Conservation (phyloP, 2,797 vertebrate genomes). For the Sandelia bainsii region DNA sequence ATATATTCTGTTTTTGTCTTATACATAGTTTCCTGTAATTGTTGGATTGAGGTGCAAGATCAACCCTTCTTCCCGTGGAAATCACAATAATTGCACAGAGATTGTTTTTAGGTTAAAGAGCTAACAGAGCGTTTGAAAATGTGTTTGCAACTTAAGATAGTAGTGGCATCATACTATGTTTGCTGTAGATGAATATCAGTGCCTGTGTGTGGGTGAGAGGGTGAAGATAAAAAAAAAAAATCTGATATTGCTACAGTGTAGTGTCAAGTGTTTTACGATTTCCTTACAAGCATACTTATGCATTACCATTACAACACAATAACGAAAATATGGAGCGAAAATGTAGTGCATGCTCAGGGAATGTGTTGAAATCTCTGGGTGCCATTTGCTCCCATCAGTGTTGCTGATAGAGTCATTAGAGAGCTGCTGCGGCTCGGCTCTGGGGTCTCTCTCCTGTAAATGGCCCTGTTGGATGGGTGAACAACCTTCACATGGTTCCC, state of each 20-base stretch:
- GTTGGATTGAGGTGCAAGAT: constrained; percentile 74
- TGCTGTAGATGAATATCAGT: constrained; percentile 8
- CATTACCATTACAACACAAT: constrained; percentile 63
- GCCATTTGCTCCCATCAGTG: constrained; percentile 92
- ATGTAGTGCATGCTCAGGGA: constrained; percentile 86
- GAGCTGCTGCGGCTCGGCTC: constrained; percentile 82
- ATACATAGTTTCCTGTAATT: constrained; percentile 79
- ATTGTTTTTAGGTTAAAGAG: constrained; percentile 63
- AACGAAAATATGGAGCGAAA: constrained; percentile 77
- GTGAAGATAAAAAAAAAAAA: constrained; percentile 5
- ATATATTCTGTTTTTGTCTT: constrained; percentile 78
- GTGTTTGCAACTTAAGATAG: constrained; percentile 25
- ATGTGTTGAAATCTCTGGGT: constrained; percentile 88
- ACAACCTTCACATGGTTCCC: constrained; percentile 71
- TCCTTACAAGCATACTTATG: constrained; percentile 46
- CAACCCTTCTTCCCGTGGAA: constrained; percentile 56
- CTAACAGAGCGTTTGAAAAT: constrained; percentile 49
- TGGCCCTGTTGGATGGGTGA: constrained; percentile 84
- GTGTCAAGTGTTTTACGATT: constrained; percentile 53
- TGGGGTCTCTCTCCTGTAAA: constrained; percentile 85
- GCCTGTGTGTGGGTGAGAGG: background rate
- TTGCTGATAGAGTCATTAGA: constrained; percentile 89
- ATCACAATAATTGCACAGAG: constrained; percentile 59
- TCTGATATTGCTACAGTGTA: constrained; percentile 5
- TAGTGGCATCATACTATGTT: background rate